Evolutionary conservation across 2,888 invertebrate species (phyloP).

Genomic region (Caenorhabditis sp.): DNA sequence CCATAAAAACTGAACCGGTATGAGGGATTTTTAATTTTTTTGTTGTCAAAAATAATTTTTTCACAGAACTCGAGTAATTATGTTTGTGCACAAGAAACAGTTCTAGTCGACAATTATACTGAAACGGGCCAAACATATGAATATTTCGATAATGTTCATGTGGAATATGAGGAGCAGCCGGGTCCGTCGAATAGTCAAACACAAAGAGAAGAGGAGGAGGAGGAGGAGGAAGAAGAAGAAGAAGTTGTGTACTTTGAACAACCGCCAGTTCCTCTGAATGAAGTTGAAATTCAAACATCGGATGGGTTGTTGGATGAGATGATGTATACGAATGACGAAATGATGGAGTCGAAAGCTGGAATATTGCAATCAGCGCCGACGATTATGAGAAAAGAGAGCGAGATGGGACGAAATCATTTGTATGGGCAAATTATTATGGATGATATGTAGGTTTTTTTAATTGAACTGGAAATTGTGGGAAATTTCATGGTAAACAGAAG

Average conservation of each 20-base stretch:
- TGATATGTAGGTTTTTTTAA: slow-evolving; percentile 17
- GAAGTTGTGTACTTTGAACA: slow-evolving; percentile 1
- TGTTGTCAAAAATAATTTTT: background rate
- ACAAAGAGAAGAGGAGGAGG: background rate
- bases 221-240: background rate
- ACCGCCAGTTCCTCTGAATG: slow-evolving; percentile 2
- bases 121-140: slow-evolving; percentile 1
- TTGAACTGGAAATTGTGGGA: slow-evolving; percentile 8
- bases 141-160: background rate
- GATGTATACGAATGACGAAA: slow-evolving; percentile 2
- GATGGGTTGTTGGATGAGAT: background rate
- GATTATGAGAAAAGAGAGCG: background rate
- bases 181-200: background rate
- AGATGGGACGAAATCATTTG: slow-evolving; percentile 7
- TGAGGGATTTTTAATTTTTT: background rate
- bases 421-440: slow-evolving; percentile 28
- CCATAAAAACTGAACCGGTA: background rate
- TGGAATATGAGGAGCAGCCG: background rate
- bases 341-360: background rate
- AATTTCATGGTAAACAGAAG: background rate
- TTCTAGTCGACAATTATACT: background rate
- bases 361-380: background rate
- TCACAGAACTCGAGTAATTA: background rate
- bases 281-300: slow-evolving; percentile 10
- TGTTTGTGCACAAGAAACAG: background rate